phyloP scores from a whole-genome alignment of 2,797 vertebrate genomes.

The Lateolabrax maculatus region DNA sequence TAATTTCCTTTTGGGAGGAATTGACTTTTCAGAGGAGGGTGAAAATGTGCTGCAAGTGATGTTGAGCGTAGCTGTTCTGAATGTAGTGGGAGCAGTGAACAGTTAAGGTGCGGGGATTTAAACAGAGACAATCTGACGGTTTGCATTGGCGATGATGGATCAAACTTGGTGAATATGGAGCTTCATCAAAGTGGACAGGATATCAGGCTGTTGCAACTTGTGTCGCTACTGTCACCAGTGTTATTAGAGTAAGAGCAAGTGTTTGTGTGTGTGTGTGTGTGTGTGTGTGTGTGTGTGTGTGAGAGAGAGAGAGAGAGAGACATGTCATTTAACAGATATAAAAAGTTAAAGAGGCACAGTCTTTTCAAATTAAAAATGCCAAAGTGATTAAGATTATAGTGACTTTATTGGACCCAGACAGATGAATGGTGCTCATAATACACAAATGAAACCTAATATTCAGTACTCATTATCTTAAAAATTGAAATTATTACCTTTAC shows the following conservation, averaged over 20 bases:
- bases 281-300: background rate
- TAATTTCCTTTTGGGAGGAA: conserved; percentile 41
- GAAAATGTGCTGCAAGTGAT: conserved; percentile 14
- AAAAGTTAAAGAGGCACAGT: conserved; percentile 14
- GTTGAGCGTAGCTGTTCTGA: conserved; percentile 1
- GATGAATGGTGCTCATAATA: conserved; percentile 12
- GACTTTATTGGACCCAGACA: conserved; percentile 10
- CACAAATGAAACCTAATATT: conserved; percentile 27
- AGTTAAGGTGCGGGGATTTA: background rate
- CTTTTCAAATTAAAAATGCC: conserved; percentile 27
- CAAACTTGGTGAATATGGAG: background rate
- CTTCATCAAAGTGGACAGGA: background rate
- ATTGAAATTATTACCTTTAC: conserved; percentile 35
- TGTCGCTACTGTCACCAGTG: background rate
- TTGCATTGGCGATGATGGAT: background rate
- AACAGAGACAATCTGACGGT: too few species aligned
- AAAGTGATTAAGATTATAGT: conserved; percentile 26
- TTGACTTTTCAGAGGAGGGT: conserved; percentile 37
- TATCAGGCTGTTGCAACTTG: background rate
- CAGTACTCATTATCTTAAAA: conserved; percentile 34
- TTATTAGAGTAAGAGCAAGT: background rate
- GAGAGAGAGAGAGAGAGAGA: background rate
- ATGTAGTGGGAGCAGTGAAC: background rate
- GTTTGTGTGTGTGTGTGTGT: background rate
- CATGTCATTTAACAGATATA: conserved; percentile 17